Evolutionary conservation across 1,140 invertebrate genomes (phyloP).

Genomic region (Babylonia areolata): DNA sequence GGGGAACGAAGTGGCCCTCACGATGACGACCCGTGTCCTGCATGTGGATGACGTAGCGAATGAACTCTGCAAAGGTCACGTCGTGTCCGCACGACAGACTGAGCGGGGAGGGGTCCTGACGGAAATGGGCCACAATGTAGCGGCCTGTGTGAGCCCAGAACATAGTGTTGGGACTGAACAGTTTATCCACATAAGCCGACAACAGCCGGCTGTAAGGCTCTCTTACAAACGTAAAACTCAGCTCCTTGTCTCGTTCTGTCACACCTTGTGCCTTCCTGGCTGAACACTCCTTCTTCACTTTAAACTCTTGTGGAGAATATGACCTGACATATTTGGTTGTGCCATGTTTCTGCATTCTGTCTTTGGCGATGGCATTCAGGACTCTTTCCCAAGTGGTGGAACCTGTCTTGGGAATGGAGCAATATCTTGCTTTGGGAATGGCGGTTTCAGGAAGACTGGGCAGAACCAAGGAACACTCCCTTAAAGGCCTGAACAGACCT

Average conservation of each 20-base stretch:
- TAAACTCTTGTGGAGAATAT: neutral
- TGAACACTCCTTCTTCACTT: constrained; percentile 78
- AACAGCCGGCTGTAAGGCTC: constrained; percentile 67
- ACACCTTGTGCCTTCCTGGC: too few relatives aligned
- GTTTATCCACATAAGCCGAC: constrained; percentile 69
- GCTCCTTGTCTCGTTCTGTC: neutral
- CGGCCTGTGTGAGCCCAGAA: constrained; percentile 77
- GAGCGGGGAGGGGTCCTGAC: constrained; percentile 41
- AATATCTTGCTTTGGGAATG: neutral
- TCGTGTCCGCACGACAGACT: constrained; percentile 65
- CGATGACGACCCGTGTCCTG: constrained; percentile 55
- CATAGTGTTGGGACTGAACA: constrained; percentile 67
- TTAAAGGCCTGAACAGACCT: neutral
- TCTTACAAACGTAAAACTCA: constrained; percentile 62
- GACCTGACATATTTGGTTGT: neutral
- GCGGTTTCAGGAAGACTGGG: neutral
- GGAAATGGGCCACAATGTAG: constrained; percentile 57
- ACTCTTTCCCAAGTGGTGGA: neutral
- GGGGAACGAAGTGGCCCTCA: constrained; percentile 29
- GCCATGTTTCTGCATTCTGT: neutral
- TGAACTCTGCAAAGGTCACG: constrained; percentile 67
- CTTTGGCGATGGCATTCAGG: neutral
- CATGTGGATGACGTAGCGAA: constrained; percentile 64
- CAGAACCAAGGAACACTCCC: neutral
- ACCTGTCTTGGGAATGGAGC: neutral